Conservation (phyloP, 1,140 invertebrate genomes). For the Bacillus rossius region DNA sequence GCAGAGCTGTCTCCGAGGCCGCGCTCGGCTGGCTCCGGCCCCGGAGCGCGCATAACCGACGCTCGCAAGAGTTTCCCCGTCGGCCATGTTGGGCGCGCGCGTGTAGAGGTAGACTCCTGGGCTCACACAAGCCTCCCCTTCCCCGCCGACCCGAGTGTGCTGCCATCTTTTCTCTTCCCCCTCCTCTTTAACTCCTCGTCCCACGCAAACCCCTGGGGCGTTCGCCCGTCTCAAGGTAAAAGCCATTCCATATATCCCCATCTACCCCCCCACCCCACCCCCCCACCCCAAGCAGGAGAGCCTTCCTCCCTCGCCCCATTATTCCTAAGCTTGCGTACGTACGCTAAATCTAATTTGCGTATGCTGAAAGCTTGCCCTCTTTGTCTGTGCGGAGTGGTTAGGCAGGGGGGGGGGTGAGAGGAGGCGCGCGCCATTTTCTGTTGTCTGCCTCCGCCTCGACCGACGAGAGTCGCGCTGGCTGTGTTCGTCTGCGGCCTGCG, state of each 20-base stretch:
- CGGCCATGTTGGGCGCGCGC: too few species aligned
- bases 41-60: too few species aligned
- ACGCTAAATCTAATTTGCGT: conserved; percentile 9
- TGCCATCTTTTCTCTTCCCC: neutral
- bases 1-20: too few species aligned
- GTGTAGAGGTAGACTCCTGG: too few species aligned
- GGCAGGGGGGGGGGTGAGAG: neutral
- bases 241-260: neutral
- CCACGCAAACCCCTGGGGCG: neutral
- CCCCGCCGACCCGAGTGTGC: neutral
- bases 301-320: conserved; percentile 8
- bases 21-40: too few species aligned
- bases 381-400: neutral
- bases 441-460: neutral
- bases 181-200: too few species aligned
- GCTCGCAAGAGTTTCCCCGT: too few species aligned
- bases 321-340: conserved; percentile 10
- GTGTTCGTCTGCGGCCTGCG: too few species aligned
- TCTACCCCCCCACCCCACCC: neutral
- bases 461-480: too few species aligned
- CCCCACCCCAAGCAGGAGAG: neutral
- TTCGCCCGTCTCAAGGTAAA: neutral
- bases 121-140: neutral
- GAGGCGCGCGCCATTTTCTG: neutral
- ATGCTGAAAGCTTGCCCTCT: conserved; percentile 8